Percentiles rank a stretch among this genome's conserved stretches.
Conservation (phyloP, 2,113 vertebrate species). For the Perca schrenkii region DNA sequence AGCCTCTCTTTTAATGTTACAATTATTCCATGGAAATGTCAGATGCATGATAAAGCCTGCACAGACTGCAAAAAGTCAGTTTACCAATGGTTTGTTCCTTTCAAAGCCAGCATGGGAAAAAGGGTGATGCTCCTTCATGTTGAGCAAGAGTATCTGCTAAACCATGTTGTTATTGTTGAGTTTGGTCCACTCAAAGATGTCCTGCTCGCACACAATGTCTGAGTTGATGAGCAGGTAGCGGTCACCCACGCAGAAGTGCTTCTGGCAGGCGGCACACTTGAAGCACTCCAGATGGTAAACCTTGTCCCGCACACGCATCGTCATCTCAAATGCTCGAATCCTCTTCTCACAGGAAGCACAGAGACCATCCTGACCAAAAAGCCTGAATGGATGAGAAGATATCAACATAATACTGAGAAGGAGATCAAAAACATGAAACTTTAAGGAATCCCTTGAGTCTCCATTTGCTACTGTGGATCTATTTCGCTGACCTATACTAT, state of each 20-base stretch:
- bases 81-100: constrained; percentile 14
- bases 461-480: neutral
- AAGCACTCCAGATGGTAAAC: constrained; percentile 99
- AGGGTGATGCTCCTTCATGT: neutral
- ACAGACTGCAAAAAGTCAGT: constrained; percentile 1
- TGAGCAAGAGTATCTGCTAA: constrained; percentile 27
- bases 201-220: constrained; percentile 98
- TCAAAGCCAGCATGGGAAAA: constrained; percentile 6
- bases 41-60: constrained; percentile 28
- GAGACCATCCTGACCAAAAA: constrained; percentile 97
- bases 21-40: constrained; percentile 30
- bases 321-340: constrained; percentile 99
- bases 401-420: constrained; percentile 12
- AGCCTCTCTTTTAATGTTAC: neutral
- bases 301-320: constrained; percentile 98
- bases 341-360: constrained; percentile 98
- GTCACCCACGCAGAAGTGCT: constrained; percentile 99
- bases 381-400: constrained; percentile 80
- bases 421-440: neutral
- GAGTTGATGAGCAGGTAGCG: constrained; percentile 99
- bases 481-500: neutral
- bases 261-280: constrained; percentile 98
- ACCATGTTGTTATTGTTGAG: constrained; percentile 88
- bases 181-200: constrained; percentile 99
- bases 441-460: neutral